Evolutionary conservation across 2,797 vertebrate genomes (phyloP), one percentile per base, ranked within the genome.

Genomic region (Podarcis lilfordi): DNA sequence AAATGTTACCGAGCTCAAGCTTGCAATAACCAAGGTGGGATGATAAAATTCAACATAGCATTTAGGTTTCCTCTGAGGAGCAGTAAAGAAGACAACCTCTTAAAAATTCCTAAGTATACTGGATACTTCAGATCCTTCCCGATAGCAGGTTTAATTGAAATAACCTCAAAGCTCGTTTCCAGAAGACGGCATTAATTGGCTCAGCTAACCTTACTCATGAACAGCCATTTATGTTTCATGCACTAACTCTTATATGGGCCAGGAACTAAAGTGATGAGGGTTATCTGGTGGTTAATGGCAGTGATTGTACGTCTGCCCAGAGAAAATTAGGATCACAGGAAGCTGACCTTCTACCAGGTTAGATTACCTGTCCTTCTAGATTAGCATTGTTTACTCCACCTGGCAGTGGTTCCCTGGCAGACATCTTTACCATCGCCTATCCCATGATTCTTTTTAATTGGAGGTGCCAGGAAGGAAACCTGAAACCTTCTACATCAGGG

Each of bases 141-240:
- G 64, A 83, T 69, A 80, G 84, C 90, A 45, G 59, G 89, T 93
- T 94, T 95, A 94, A 90, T 87, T 88, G 92, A 92, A 94, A 89
- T 89, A 92, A 89, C 77, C 90, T 94, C 80, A 78, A 90, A 94
- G 80, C 68, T 85, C 3, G 1, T 80, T 68, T 94, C 91, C 86
- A 90, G 91, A 92, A 91, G 55, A 43, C 72, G 9, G 15, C 89
- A 89, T 91, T 94, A 93, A 93, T 91, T 91, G 37, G 64, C 69
- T 93, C 72, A 87, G 91, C 87, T 89, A 92, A 92, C 89, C 59
- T 89, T 88, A 92, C 80, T 90, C 45, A 89, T 90, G 88, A 88
- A 72, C 43, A 91, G 84, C 82, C 86, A 93, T 95, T 95, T 94
- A 74, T 95, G 91, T 93, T 95, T 92, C 88, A 93, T 93, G 87